Evolutionary conservation across 2,113 vertebrate species (phyloP).

Genomic region (Cacatua alba): DNA sequence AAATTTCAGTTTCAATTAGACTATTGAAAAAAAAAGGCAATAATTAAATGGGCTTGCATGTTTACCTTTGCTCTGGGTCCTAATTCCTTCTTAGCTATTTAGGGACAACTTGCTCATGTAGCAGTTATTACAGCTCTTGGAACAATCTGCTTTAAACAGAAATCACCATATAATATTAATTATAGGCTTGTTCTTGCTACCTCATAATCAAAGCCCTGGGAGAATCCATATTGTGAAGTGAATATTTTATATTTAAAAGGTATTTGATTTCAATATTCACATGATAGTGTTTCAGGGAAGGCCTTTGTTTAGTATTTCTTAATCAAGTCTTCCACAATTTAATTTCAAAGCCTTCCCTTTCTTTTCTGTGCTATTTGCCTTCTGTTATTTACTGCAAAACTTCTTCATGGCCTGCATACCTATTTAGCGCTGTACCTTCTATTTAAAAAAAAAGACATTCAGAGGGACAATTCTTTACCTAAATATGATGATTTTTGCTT

Average conservation of each 20-base stretch:
- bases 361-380: neutral
- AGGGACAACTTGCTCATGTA: neutral
- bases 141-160: conserved; percentile 19
- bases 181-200: neutral
- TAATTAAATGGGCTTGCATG: neutral
- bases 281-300: neutral
- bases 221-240: neutral
- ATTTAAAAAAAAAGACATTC: neutral
- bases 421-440: neutral
- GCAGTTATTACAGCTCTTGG: neutral
- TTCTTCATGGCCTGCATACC: neutral
- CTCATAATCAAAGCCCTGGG: conserved; percentile 24
- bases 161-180: conserved; percentile 15
- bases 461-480: neutral
- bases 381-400: neutral
- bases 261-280: conserved; percentile 17
- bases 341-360: neutral
- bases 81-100: neutral
- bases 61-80: neutral
- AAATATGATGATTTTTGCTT: neutral
- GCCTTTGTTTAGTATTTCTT: conserved; percentile 5
- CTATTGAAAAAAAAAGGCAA: neutral
- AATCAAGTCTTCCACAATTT: neutral
- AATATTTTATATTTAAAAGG: conserved; percentile 4
- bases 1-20: neutral